phyloP scores from a whole-genome alignment of 1,140 invertebrate species.

The Nebria ingens region DNA sequence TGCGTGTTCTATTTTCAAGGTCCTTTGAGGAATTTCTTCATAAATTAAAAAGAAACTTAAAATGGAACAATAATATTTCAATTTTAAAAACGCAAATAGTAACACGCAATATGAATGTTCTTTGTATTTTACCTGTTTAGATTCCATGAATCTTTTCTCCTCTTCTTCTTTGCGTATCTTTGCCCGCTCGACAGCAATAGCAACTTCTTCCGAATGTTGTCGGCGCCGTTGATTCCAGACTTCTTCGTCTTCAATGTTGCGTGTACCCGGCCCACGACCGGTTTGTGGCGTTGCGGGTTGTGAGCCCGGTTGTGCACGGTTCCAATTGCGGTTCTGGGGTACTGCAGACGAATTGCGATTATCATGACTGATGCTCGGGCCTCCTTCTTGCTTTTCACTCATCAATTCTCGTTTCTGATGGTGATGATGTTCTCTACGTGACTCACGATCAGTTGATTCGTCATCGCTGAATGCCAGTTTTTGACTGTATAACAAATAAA shows the following conservation, averaged over 20 bases:
- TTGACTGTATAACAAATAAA: too few species aligned
- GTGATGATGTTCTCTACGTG: slow-evolving; percentile 16
- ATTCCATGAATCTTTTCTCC: slow-evolving; percentile 60
- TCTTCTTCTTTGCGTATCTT: slow-evolving; percentile 70
- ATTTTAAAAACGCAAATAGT: too few species aligned
- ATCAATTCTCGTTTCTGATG: slow-evolving; percentile 18
- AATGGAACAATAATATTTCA: too few species aligned
- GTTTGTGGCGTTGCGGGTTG: neutral
- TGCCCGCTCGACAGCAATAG: slow-evolving; percentile 60
- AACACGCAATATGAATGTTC: too few species aligned
- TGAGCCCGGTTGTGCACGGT: neutral
- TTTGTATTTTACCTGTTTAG: slow-evolving; percentile 32
- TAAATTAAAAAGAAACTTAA: too few species aligned
- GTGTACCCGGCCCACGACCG: neutral
- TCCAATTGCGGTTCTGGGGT: neutral
- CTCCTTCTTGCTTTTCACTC: neutral
- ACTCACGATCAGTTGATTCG: slow-evolving; percentile 43
- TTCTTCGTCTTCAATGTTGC: neutral
- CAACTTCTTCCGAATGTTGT: slow-evolving; percentile 57
- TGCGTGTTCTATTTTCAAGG: too few species aligned
- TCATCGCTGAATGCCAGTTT: slow-evolving; percentile 91
- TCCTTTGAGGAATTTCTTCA: too few species aligned
- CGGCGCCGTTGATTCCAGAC: slow-evolving; percentile 35
- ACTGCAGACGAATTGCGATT: slow-evolving; percentile 5
- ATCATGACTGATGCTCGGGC: neutral